These are phyloP conservation scores for Atrina japonica DNA, from an alignment of 2,888 invertebrate species.

Conservation along the genomic window DNA sequence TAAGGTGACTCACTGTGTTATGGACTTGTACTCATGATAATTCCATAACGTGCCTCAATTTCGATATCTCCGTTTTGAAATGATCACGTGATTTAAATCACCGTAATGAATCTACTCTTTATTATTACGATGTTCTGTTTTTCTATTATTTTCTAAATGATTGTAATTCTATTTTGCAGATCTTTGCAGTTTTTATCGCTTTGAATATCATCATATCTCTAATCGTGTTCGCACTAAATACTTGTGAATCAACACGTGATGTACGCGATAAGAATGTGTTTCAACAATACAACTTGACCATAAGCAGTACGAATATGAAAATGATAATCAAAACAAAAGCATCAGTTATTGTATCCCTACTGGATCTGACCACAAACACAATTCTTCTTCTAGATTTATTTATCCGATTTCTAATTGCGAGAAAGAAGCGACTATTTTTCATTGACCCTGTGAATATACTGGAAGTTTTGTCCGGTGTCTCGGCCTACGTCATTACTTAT, in stretches of 20 bases:
- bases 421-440: background rate
- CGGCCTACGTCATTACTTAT: background rate
- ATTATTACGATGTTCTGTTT: too few relatives aligned
- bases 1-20: too few relatives aligned
- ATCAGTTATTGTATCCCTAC: background rate
- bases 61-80: too few relatives aligned
- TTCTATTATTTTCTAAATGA: too few relatives aligned
- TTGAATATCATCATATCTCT: background rate
- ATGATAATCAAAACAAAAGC: background rate
- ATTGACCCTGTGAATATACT: background rate
- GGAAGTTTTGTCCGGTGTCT: background rate
- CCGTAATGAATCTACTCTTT: too few relatives aligned
- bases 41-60: too few relatives aligned
- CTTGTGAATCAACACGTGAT: background rate
- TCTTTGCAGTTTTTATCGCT: background rate
- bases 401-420: background rate
- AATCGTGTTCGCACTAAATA: background rate
- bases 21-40: too few relatives aligned
- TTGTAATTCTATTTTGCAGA: background rate
- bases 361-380: background rate
- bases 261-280: background rate
- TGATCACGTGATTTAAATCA: too few relatives aligned
- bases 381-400: conserved; percentile 6
- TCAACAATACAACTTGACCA: background rate
- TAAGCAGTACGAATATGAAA: background rate